These are phyloP conservation scores for Rhea pennata DNA, from an alignment of 2,113 vertebrate genomes.

Conservation along the genomic window DNA sequence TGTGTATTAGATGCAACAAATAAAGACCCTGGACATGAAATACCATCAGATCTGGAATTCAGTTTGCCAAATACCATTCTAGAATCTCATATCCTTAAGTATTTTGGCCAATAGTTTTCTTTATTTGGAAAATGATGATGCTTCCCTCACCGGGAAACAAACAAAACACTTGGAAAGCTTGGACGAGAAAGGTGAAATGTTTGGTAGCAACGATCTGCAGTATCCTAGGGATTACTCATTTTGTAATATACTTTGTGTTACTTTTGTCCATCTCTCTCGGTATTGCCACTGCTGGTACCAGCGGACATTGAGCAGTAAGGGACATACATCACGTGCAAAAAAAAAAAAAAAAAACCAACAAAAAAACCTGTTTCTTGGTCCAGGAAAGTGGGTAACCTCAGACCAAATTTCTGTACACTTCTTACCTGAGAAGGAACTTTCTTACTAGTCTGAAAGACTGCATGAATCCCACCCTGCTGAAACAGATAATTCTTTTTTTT, in stretches of 20 bases:
- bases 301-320: background rate
- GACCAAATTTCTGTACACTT: background rate
- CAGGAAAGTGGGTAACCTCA: background rate
- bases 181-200: background rate
- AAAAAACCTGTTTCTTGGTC: background rate
- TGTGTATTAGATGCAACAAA: accelerated
- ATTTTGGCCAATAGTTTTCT: background rate
- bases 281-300: background rate
- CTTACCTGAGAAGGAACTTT: background rate
- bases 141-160: background rate
- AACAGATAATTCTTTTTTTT: background rate
- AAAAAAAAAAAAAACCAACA: too few species aligned
- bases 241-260: background rate
- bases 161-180: background rate
- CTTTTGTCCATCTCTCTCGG: background rate
- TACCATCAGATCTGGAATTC: background rate
- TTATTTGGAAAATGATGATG: background rate
- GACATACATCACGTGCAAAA: too few species aligned
- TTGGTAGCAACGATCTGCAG: background rate
- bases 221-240: background rate
- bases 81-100: background rate
- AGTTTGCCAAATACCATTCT: accelerated
- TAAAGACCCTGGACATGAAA: background rate
- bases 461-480: background rate
- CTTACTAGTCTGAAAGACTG: background rate